Evolutionary conservation across 2,113 vertebrate genomes (phyloP).

Genomic region (Callorhinus ursinus): DNA sequence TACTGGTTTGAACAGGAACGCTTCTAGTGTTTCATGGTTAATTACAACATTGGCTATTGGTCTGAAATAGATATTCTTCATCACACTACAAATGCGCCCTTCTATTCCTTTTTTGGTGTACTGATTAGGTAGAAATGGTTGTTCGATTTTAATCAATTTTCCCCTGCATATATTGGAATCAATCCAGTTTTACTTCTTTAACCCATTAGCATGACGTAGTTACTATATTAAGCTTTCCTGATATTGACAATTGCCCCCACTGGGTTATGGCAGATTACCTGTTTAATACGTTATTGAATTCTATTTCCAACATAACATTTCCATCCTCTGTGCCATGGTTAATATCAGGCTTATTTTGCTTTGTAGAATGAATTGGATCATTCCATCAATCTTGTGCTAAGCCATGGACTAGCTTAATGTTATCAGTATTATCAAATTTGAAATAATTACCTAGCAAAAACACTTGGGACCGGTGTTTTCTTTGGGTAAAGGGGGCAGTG

Average conservation of each 20-base stretch:
- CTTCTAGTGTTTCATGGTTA: background rate
- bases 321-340: constrained; percentile 52
- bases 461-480: constrained; percentile 1
- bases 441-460: constrained; percentile 66
- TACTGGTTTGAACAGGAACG: constrained; percentile 4
- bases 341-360: constrained; percentile 57
- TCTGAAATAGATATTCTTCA: constrained; percentile 40
- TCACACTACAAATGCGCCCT: background rate
- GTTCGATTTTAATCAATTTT: constrained; percentile 62
- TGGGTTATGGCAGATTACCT: constrained; percentile 57
- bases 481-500: background rate
- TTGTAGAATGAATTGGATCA: constrained; percentile 34
- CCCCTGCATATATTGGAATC: constrained; percentile 35
- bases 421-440: constrained; percentile 58
- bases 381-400: constrained; percentile 57
- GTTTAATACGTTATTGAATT: constrained; percentile 68
- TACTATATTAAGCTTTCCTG: constrained; percentile 70
- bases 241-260: constrained; percentile 36
- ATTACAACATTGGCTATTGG: constrained; percentile 23
- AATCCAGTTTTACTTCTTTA: constrained; percentile 30
- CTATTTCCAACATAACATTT: constrained; percentile 42
- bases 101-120: constrained; percentile 41
- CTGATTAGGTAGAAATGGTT: constrained; percentile 58
- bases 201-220: constrained; percentile 55
- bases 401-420: background rate